Conservation (phyloP, 1,140 invertebrate species). For the Pygmarrhopalites habei region DNA sequence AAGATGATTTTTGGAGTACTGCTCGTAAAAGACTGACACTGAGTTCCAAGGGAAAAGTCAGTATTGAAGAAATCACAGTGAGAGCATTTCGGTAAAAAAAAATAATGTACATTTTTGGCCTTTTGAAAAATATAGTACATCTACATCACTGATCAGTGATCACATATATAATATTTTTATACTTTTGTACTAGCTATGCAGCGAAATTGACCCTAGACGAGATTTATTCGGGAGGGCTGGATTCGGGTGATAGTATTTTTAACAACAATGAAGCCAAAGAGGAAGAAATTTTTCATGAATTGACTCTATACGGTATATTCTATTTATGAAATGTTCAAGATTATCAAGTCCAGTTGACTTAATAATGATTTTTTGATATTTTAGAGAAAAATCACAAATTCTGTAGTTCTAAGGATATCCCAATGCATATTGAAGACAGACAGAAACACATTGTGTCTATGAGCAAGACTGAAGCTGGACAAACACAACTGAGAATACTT, state of each 20-base stretch:
- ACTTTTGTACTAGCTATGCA: slow-evolving; percentile 21
- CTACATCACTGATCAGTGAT: background rate
- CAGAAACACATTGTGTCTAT: slow-evolving; percentile 11
- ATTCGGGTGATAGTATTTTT: background rate
- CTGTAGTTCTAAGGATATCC: slow-evolving; percentile 9
- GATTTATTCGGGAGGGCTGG: slow-evolving; percentile 18
- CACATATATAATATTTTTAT: background rate
- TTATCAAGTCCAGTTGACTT: background rate
- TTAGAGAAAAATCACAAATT: slow-evolving; percentile 11
- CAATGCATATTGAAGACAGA: background rate
- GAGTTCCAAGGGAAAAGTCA: slow-evolving; percentile 12
- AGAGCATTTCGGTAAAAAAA: slow-evolving; percentile 25
- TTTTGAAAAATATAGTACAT: background rate
- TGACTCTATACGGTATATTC: slow-evolving; percentile 11
- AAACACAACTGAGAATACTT: slow-evolving; percentile 4
- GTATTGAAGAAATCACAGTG: slow-evolving; percentile 24
- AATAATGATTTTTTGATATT: background rate
- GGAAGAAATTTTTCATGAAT: slow-evolving; percentile 21
- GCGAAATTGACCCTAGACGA: slow-evolving; percentile 32
- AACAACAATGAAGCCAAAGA: slow-evolving; percentile 10
- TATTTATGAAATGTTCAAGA: background rate
- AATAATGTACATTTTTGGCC: background rate
- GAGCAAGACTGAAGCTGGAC: slow-evolving; percentile 1
- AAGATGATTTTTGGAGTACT: slow-evolving; percentile 22
- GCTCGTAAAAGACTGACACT: slow-evolving; percentile 14